phyloP scores from a whole-genome alignment of 2,113 vertebrate genomes.

The Leiothrix lutea region DNA sequence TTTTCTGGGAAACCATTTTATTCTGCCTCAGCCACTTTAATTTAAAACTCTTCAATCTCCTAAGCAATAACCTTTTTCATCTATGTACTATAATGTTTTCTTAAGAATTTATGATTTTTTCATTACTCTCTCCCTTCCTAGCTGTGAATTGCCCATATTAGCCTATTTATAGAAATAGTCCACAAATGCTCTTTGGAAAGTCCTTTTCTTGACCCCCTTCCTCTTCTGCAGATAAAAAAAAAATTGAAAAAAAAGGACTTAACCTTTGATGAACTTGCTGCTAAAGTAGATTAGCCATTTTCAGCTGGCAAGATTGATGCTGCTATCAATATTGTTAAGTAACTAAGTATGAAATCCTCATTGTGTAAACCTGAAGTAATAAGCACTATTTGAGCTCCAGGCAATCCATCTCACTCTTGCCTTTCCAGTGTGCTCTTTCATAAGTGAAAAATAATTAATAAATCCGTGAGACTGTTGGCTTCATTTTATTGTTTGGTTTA shows the following conservation, averaged over 20 bases:
- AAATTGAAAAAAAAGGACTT: not conserved
- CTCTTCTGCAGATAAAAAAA: not conserved
- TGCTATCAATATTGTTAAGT: slow-evolving; percentile 65
- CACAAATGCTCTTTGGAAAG: slow-evolving; percentile 22
- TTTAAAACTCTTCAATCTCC: slow-evolving; percentile 34
- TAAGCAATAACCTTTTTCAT: slow-evolving; percentile 31
- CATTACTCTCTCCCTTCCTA: not conserved
- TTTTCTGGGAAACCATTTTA: slow-evolving; percentile 12
- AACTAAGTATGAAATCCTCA: slow-evolving; percentile 55
- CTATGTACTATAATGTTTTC: slow-evolving; percentile 42
- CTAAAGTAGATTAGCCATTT: slow-evolving; percentile 65
- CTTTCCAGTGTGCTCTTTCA: not conserved
- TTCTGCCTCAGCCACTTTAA: slow-evolving; percentile 24
- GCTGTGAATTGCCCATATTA: not conserved
- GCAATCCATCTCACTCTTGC: slow-evolving; percentile 19
- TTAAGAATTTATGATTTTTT: slow-evolving; percentile 28
- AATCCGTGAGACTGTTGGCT: not conserved
- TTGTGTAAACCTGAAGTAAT: slow-evolving; percentile 36
- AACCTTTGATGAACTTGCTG: slow-evolving; percentile 61
- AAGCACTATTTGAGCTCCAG: slow-evolving; percentile 28
- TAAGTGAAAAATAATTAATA: slow-evolving; percentile 13
- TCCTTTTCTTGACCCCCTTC: slow-evolving; percentile 16
- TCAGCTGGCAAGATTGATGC: slow-evolving; percentile 56
- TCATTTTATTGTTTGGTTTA: not conserved
- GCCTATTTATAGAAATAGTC: not conserved